These are phyloP conservation scores for Disparrhopalites patrizii DNA, from an alignment of 2,888 invertebrate species.

Conservation along the genomic window DNA sequence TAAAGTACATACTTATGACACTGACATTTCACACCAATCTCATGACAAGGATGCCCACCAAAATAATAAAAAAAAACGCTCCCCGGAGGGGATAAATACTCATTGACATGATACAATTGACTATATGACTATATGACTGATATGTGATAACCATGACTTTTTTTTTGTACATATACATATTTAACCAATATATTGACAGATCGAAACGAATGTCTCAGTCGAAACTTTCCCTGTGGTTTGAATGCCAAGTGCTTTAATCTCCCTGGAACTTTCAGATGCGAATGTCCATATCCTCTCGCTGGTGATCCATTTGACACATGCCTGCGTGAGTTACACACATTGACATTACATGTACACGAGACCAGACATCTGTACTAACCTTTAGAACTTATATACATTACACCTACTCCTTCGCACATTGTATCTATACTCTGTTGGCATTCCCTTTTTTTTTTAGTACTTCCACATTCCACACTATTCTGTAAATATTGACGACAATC, in stretches of 20 bases:
- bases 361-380: not conserved
- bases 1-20: no score
- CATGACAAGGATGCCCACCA: no score
- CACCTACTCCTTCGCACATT: no score
- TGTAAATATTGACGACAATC: no score
- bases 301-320: conserved; percentile 65
- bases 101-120: not conserved
- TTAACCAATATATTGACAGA: conserved; percentile 56
- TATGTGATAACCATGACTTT: not conserved
- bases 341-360: conserved; percentile 28
- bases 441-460: no score
- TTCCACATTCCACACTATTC: no score
- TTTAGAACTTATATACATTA: no score
- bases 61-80: no score
- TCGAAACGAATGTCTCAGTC: conserved; percentile 75
- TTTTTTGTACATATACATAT: not conserved
- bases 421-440: no score
- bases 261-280: conserved; percentile 78
- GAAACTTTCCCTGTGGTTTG: conserved; percentile 80
- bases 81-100: not conserved
- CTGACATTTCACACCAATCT: no score
- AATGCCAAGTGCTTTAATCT: conserved; percentile 87
- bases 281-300: conserved; percentile 79
- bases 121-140: not conserved
- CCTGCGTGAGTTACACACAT: conserved; percentile 46